Conservation (phyloP, 2,797 vertebrate genomes). For the Hapalemur alaotrensis region DNA sequence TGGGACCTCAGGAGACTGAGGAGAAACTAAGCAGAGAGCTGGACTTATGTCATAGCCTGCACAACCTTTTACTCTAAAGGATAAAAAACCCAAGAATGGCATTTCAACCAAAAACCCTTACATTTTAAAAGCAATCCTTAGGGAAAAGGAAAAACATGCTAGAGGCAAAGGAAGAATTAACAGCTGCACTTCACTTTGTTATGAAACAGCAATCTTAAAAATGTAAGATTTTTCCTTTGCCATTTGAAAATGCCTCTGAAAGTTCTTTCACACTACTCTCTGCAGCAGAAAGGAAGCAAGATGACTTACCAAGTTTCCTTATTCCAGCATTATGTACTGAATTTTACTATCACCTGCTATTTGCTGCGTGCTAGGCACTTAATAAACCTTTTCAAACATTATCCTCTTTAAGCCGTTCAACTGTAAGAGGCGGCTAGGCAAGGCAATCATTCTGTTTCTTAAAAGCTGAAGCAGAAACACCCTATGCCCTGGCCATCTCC, state of each 20-base stretch:
- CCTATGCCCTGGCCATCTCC: not conserved
- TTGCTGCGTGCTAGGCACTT: not conserved
- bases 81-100: not conserved
- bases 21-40: not conserved
- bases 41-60: not conserved
- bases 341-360: not conserved
- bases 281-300: not conserved
- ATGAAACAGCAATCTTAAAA: slow-evolving; percentile 28
- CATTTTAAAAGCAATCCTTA: slow-evolving; percentile 18
- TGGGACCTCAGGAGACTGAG: not conserved
- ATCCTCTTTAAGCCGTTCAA: not conserved
- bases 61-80: not conserved
- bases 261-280: not conserved
- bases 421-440: not conserved
- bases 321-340: not conserved
- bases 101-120: not conserved
- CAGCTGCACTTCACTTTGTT: not conserved
- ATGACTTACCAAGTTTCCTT: not conserved
- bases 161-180: not conserved
- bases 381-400: not conserved
- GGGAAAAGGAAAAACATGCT: not conserved
- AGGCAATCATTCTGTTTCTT: not conserved
- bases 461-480: not conserved
- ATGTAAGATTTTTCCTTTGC: not conserved
- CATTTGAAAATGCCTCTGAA: slow-evolving; percentile 9